Evolutionary conservation across 1,140 invertebrate genomes (phyloP).

Genomic region (Himalopsyche phryganea): DNA sequence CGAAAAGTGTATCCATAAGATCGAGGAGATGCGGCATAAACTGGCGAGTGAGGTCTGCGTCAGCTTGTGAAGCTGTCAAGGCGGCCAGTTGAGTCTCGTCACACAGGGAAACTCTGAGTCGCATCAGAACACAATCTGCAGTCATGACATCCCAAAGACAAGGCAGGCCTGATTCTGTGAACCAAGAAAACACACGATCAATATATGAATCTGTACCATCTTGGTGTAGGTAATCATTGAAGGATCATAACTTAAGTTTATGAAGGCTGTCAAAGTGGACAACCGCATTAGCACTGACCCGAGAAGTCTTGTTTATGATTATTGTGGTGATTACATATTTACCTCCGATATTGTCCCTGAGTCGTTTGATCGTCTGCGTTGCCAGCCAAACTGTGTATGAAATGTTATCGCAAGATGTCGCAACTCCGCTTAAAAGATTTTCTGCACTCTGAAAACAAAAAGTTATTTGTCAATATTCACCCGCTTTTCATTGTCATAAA

Average conservation of each 20-base stretch:
- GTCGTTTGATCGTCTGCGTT: conserved; percentile 63
- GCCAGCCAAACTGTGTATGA: conserved; percentile 68
- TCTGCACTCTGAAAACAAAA: conserved; percentile 62
- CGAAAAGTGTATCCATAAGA: conserved; percentile 43
- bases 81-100: conserved; percentile 36
- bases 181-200: too few species aligned
- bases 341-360: conserved; percentile 44
- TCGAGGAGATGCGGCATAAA: conserved; percentile 47
- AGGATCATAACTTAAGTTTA: too few species aligned
- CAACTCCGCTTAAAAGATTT: conserved; percentile 67
- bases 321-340: not conserved
- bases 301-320: not conserved
- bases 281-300: not conserved
- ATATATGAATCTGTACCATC: too few species aligned
- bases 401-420: conserved; percentile 48
- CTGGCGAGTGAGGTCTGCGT: conserved; percentile 17
- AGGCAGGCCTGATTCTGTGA: conserved; percentile 42
- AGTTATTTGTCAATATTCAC: not conserved
- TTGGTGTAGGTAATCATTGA: too few species aligned
- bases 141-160: conserved; percentile 48
- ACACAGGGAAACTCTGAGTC: conserved; percentile 42
- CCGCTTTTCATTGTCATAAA: not conserved
- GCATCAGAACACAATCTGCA: conserved; percentile 45
- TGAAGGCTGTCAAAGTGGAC: not conserved
- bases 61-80: conserved; percentile 25